Evolutionary conservation across 2,888 invertebrate species (phyloP).

Genomic region (Orthosia cruda): DNA sequence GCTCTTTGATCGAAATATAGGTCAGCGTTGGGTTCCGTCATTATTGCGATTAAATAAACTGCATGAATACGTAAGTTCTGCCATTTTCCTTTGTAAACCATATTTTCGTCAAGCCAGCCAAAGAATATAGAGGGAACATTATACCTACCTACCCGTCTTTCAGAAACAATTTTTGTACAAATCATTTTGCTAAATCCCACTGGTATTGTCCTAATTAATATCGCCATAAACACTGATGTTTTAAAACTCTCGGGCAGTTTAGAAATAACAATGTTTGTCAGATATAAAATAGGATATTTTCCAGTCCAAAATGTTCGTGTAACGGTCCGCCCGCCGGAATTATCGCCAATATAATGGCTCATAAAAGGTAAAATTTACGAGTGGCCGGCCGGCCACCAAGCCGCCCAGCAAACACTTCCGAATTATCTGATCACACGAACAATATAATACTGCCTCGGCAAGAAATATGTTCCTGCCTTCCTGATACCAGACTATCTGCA

Average conservation of each 20-base stretch:
- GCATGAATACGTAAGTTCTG: slow-evolving; percentile 33
- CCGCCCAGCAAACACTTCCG: slow-evolving; percentile 74
- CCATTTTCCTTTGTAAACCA: slow-evolving; percentile 22
- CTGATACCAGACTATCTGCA: slow-evolving; percentile 54
- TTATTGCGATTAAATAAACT: slow-evolving; percentile 61
- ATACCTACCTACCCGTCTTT: neutral
- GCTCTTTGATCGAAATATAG: slow-evolving; percentile 67
- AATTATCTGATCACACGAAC: slow-evolving; percentile 82
- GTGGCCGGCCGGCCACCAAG: slow-evolving; percentile 74
- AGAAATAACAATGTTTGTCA: slow-evolving; percentile 54
- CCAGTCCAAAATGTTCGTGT: slow-evolving; percentile 77
- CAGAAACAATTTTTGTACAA: neutral
- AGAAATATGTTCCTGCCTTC: slow-evolving; percentile 63
- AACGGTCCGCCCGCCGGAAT: slow-evolving; percentile 76
- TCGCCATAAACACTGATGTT: slow-evolving; percentile 27
- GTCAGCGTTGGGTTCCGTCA: slow-evolving; percentile 64
- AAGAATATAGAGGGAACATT: neutral
- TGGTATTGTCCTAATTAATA: slow-evolving; percentile 17
- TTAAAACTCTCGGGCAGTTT: slow-evolving; percentile 34
- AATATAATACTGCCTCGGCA: slow-evolving; percentile 62
- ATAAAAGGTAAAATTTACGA: slow-evolving; percentile 88
- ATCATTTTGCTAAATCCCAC: slow-evolving; percentile 4
- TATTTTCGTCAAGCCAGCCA: slow-evolving; percentile 1
- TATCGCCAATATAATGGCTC: slow-evolving; percentile 86
- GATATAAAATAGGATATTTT: slow-evolving; percentile 66